These are phyloP conservation scores for Tinamus major DNA, from an alignment of 2,797 vertebrate genomes.

Conservation along the genomic window DNA sequence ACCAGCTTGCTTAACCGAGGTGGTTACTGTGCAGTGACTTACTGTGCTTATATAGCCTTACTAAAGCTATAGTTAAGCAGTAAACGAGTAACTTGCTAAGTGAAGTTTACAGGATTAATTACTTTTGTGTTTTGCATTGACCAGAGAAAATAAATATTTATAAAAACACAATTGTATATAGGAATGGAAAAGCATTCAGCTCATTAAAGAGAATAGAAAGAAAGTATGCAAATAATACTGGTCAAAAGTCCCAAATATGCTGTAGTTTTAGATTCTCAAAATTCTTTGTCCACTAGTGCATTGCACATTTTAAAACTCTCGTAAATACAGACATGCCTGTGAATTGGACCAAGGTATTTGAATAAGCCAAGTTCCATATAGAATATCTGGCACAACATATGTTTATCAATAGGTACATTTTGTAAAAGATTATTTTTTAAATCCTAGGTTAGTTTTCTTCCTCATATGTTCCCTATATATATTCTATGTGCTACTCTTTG, in stretches of 20 bases:
- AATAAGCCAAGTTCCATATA: not conserved
- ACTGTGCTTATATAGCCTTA: not conserved
- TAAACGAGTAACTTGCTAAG: not conserved
- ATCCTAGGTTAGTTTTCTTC: not conserved
- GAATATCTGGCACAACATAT: not conserved
- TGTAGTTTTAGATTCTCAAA: not conserved
- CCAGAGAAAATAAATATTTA: conserved; percentile 42
- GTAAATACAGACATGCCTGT: not conserved
- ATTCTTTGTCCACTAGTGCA: not conserved
- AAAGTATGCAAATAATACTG: not conserved
- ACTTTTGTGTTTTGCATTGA: not conserved
- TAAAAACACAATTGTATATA: not conserved
- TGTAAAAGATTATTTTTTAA: not conserved
- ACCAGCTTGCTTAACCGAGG: not conserved
- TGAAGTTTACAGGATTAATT: conserved; percentile 19
- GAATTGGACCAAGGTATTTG: conserved; percentile 4
- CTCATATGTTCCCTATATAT: not conserved
- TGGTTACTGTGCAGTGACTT: not conserved
- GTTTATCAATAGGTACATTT: not conserved
- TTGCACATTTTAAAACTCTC: conserved; percentile 6
- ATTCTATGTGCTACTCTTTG: not conserved
- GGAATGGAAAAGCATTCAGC: not conserved
- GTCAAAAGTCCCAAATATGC: not conserved
- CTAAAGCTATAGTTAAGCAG: not conserved
- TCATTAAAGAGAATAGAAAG: conserved; percentile 1